Base-by-base conservation (phyloP, 30 jellyfish, hydroid and myxozoan genomes). In the Cassiopea xamachana region DNA sequence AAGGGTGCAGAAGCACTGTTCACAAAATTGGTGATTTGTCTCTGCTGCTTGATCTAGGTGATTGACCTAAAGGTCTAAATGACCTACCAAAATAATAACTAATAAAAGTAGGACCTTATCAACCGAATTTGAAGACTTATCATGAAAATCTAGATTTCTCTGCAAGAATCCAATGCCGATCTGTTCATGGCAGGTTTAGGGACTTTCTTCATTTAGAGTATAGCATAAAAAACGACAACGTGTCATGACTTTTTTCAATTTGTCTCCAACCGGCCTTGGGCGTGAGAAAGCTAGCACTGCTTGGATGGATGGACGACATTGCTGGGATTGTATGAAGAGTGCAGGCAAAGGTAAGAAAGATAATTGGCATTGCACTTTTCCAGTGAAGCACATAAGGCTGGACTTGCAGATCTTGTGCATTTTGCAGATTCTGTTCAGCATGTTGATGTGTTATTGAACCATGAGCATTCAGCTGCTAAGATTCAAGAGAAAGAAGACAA, bases 401-500 rank as follows among this genome's bases (percentile, higher is more conserved):
- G 88, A 55, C 80, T 85, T 50, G 85, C 93, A 48, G 93, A 85
- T 85, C 69, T 69, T 73, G 88, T 79, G 45, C 79, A 27, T 48
- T 85, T 85, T 73, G 77, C 93, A 70, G 80, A 48, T 14, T 50
- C 64, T 16, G 4, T 19, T 16, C 44, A 79, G 19, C 93, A 85
- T 17, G 47, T 48, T 60, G 81, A 73, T 77, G 81, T 73, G 12
- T 70, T 55, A 49, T 12, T 73, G 77, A 86, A 73, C 69, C 27
- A 48, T 70, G 75, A 73, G 13, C 75, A 18, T 13, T 55, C 47
- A 67, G 93, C 67, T 2, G 61, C 50, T 39, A 58, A 55, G 58
- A 86, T 86, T 86, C 93, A 74, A 86, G 88, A 86, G 88, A 76
- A 86, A 59, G 93, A 82, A 18, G 93, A 86, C 69, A 80, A 86